A percentile compares a stretch with the other conserved stretches of the same genome.
Evolutionary conservation across 2,888 invertebrate species (phyloP).

Genomic region (Alcis repandata): DNA sequence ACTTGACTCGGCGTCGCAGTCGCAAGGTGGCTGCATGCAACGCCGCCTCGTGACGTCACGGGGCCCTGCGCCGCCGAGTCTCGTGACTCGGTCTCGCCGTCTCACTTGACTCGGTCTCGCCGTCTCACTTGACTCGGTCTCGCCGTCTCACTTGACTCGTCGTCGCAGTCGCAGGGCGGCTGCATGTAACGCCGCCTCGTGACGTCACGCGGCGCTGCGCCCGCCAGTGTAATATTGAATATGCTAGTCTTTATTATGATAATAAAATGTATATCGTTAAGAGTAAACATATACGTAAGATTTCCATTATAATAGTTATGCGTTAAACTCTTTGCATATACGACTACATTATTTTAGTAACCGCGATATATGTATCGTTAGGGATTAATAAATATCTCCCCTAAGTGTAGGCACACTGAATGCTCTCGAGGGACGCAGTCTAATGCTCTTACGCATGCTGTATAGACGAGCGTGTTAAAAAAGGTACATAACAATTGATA

Average conservation of each 20-base stretch:
- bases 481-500: neutral
- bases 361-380: conserved; percentile 62
- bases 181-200: too few relatives aligned
- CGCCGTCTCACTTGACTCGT: too few relatives aligned
- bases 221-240: conserved; percentile 70
- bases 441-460: neutral
- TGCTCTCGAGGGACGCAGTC: neutral
- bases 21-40: too few relatives aligned
- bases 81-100: too few relatives aligned
- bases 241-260: conserved; percentile 85
- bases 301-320: conserved; percentile 62
- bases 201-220: conserved; percentile 4
- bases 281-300: conserved; percentile 70
- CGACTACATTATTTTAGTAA: conserved; percentile 65
- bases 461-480: too few relatives aligned
- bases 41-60: too few relatives aligned
- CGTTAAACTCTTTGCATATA: conserved; percentile 59
- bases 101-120: too few relatives aligned
- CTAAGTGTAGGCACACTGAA: conserved; percentile 9
- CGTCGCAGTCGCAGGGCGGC: too few relatives aligned
- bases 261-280: conserved; percentile 64
- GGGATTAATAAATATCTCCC: conserved; percentile 51
- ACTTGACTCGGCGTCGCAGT: too few relatives aligned
- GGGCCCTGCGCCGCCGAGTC: neutral
- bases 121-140: too few relatives aligned